A percentile compares a stretch with the other conserved stretches of the same genome.
phyloP scores from a whole-genome alignment of 2,888 invertebrate genomes.

The Rhyacophila evoluta region DNA sequence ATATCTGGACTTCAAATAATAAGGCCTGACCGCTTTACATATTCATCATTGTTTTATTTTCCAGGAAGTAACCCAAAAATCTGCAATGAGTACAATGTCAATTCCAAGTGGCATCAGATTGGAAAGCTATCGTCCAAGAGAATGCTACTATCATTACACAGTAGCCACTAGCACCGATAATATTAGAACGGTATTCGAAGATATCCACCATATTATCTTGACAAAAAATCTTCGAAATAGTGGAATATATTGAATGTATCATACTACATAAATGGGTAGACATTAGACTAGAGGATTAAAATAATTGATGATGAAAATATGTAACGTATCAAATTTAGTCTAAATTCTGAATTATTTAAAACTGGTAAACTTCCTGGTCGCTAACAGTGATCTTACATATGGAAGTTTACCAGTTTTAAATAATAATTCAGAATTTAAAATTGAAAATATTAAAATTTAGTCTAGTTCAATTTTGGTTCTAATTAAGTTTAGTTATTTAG shows the following conservation, averaged over 20 bases:
- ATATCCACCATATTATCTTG: slow-evolving; percentile 78
- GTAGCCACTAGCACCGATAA: slow-evolving; percentile 82
- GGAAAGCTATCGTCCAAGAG: slow-evolving; percentile 64
- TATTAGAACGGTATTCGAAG: slow-evolving; percentile 78
- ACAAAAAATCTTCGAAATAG: slow-evolving; percentile 63
- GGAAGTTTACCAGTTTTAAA: too few relatives aligned
- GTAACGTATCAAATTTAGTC: background rate
- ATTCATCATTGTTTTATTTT: slow-evolving; percentile 46
- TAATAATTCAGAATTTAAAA: background rate
- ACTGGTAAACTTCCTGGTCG: too few relatives aligned
- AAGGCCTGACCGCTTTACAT: too few relatives aligned
- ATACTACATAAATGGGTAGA: too few relatives aligned
- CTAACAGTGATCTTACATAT: too few relatives aligned
- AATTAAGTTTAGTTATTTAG: too few relatives aligned
- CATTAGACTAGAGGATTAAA: too few relatives aligned
- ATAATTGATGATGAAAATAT: too few relatives aligned
- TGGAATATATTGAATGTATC: background rate
- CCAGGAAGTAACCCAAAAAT: slow-evolving; percentile 71
- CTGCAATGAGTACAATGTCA: slow-evolving; percentile 57
- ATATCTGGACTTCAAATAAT: too few relatives aligned
- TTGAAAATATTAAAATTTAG: too few relatives aligned
- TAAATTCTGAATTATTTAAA: too few relatives aligned
- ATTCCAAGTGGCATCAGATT: slow-evolving; percentile 61
- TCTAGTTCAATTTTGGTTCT: too few relatives aligned
- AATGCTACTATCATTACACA: slow-evolving; percentile 81